A percentile compares a stretch with the other conserved stretches of the same genome.
Evolutionary conservation across 2,797 vertebrate species (phyloP).

Genomic region (Glossophaga mutica): DNA sequence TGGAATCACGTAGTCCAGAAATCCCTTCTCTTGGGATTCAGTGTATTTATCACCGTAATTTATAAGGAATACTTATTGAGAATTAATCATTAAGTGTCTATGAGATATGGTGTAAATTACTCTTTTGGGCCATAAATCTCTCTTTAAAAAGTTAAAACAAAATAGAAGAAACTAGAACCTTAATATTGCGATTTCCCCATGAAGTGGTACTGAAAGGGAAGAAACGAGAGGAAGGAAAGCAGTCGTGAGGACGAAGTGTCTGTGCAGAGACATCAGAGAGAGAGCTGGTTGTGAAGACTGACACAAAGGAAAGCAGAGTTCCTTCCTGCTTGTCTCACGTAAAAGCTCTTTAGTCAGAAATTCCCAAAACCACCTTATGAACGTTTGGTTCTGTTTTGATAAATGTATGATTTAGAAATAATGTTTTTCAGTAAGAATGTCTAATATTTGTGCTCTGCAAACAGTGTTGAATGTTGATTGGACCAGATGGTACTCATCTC

Average conservation of each 20-base stretch:
- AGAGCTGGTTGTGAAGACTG: background rate
- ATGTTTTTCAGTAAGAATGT: constrained; percentile 9
- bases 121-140: background rate
- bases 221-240: background rate
- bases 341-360: background rate
- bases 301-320: background rate
- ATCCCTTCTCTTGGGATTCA: background rate
- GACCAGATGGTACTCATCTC: background rate
- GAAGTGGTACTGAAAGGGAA: background rate
- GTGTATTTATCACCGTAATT: background rate
- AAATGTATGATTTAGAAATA: background rate
- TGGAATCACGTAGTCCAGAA: background rate
- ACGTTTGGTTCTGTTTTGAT: background rate
- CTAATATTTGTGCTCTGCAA: background rate
- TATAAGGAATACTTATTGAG: background rate
- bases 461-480: background rate
- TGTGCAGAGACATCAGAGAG: background rate
- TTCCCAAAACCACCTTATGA: background rate
- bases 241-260: background rate
- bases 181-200: background rate
- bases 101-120: background rate
- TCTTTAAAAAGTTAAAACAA: background rate
- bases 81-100: background rate
- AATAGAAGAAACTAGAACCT: background rate
- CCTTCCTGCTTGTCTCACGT: background rate